Percentiles rank a stretch among this genome's conserved stretches.
phyloP scores from a whole-genome alignment of 2,797 vertebrate genomes.

The Microhierax caerulescens region DNA sequence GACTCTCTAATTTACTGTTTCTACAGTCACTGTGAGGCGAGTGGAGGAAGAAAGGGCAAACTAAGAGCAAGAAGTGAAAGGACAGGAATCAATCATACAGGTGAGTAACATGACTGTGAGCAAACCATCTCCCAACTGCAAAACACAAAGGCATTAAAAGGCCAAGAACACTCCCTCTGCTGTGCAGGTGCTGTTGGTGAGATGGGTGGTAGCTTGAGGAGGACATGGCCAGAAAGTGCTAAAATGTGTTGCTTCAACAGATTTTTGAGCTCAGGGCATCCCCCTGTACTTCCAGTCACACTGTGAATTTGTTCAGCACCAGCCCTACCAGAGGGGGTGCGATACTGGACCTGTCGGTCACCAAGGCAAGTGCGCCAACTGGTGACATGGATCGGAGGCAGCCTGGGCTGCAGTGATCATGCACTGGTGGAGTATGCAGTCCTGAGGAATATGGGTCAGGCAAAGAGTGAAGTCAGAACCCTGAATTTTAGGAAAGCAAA shows the following conservation, averaged over 20 bases:
- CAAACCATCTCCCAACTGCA: neutral
- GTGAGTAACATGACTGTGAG: neutral
- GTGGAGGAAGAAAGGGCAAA: neutral
- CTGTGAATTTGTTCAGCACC: no score
- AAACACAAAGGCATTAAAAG: neutral
- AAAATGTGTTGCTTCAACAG: neutral
- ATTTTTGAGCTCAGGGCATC: neutral
- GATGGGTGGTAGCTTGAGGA: neutral
- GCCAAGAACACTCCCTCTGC: neutral
- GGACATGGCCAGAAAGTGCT: rapidly evolving
- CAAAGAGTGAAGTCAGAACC: no score
- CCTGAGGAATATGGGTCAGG: no score
- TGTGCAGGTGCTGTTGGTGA: rapidly evolving
- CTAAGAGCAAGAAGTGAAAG: neutral
- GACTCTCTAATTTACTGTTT: neutral
- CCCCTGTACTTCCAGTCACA: neutral
- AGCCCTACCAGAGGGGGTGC: neutral
- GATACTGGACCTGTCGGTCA: neutral
- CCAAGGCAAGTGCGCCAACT: no score
- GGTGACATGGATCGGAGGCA: neutral
- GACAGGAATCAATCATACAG: neutral
- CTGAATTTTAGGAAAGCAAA: no score
- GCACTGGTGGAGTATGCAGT: neutral
- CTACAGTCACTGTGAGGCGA: rapidly evolving
- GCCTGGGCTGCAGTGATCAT: neutral